These are phyloP conservation scores for Arctocebus calabarensis DNA, from an alignment of 2,797 vertebrate genomes.

Conservation along the genomic window DNA sequence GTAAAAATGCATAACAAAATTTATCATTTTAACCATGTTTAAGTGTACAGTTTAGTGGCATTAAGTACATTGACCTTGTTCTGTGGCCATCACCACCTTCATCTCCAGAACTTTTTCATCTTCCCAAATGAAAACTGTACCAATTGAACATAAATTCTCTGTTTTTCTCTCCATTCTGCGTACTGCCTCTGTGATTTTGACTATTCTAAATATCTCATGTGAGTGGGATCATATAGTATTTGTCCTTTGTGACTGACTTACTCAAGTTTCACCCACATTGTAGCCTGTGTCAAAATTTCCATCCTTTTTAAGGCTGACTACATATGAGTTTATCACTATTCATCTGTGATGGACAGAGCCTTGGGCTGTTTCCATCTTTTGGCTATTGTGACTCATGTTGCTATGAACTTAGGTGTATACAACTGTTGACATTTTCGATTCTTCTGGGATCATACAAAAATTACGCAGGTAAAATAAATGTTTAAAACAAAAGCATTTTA, in stretches of 20 bases:
- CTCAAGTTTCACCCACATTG: neutral
- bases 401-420: neutral
- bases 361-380: neutral
- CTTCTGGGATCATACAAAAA: neutral
- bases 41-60: neutral
- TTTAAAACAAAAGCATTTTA: neutral
- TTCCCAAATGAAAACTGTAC: neutral
- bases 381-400: neutral
- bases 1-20: neutral
- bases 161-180: neutral
- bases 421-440: neutral
- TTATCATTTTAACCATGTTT: neutral
- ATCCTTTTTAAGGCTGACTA: neutral
- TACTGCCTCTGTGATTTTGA: neutral
- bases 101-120: neutral
- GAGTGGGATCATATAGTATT: neutral
- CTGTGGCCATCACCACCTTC: too few relatives aligned
- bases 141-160: neutral
- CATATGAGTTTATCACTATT: neutral
- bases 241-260: neutral
- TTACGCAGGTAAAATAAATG: neutral
- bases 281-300: neutral
- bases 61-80: neutral
- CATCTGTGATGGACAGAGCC: neutral
- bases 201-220: neutral